Conservation (phyloP, 2,113 vertebrate species). For the Leptobrachium ailaonicum region DNA sequence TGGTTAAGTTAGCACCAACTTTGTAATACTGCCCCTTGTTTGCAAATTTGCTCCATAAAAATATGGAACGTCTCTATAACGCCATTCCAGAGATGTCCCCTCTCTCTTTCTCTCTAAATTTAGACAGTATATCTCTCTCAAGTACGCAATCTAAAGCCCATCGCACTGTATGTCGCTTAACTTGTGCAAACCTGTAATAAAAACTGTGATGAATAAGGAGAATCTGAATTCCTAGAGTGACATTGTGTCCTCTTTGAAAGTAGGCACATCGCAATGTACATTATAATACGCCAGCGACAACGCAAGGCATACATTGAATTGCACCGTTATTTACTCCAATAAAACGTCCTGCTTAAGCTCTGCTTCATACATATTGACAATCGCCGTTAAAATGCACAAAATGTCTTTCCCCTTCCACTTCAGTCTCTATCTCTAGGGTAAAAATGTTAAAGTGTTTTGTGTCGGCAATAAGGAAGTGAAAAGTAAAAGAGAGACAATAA, state of each 20-base stretch:
- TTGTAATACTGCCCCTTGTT: too few species aligned
- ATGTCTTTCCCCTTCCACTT: conserved; percentile 10
- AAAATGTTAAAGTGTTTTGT: conserved; percentile 21
- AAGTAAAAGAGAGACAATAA: conserved; percentile 25
- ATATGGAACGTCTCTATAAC: too few species aligned
- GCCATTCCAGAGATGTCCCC: too few species aligned
- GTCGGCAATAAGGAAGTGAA: conserved; percentile 29
- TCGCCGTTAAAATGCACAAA: conserved; percentile 40
- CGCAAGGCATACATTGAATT: conserved; percentile 17
- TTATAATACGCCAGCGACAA: background rate
- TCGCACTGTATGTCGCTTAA: too few species aligned
- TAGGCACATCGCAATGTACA: background rate
- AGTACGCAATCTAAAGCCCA: too few species aligned
- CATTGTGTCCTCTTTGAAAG: background rate
- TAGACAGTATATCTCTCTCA: too few species aligned
- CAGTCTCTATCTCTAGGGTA: conserved; percentile 20
- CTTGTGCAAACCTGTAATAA: too few species aligned
- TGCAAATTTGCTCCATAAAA: too few species aligned
- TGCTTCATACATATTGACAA: conserved; percentile 37
- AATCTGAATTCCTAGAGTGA: too few species aligned
- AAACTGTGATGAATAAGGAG: too few species aligned
- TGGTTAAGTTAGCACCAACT: too few species aligned
- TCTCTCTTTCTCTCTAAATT: too few species aligned
- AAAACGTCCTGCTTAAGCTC: conserved; percentile 8
- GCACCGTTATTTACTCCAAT: background rate